Percentiles rank a stretch among this genome's conserved stretches.
phyloP scores from a whole-genome alignment of 2,113 vertebrate genomes.

The Progne subis region DNA sequence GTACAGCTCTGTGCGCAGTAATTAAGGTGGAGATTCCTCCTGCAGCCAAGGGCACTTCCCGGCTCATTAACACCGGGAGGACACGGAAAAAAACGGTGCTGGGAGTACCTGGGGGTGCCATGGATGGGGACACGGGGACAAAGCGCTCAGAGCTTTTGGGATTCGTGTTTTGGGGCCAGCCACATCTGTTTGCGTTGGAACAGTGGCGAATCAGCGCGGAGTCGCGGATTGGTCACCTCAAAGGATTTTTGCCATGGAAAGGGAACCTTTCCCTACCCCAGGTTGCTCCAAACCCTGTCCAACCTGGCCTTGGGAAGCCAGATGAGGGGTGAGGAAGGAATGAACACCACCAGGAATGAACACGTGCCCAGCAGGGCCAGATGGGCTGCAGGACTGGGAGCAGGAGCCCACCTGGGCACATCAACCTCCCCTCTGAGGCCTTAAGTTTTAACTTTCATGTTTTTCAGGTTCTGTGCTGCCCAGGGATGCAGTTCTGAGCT shows the following conservation, averaged over 20 bases:
- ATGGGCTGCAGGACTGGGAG: not conserved
- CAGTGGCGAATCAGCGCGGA: not conserved
- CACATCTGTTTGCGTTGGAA: accelerated
- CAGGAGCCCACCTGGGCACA: not conserved
- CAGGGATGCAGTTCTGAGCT: not conserved
- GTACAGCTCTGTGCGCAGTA: not conserved
- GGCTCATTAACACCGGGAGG: not conserved
- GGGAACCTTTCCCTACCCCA: not conserved
- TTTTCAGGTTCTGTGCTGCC: not conserved
- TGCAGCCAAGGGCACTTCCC: not conserved
- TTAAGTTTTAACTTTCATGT: not conserved
- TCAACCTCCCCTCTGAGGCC: not conserved
- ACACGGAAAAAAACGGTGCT: not conserved
- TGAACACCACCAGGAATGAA: not conserved
- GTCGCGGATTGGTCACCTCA: accelerated
- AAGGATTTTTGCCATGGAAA: not conserved
- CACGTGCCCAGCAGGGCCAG: too few species aligned
- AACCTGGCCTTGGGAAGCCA: not conserved
- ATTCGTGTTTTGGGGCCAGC: not conserved
- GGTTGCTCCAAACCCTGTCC: not conserved
- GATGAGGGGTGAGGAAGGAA: not conserved
- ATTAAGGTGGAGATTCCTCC: not conserved
- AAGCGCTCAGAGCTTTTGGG: not conserved
- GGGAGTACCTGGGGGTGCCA: accelerated
- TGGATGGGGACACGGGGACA: not conserved